Conservation (phyloP, 2,888 invertebrate species). For the Andrena dorsata region DNA sequence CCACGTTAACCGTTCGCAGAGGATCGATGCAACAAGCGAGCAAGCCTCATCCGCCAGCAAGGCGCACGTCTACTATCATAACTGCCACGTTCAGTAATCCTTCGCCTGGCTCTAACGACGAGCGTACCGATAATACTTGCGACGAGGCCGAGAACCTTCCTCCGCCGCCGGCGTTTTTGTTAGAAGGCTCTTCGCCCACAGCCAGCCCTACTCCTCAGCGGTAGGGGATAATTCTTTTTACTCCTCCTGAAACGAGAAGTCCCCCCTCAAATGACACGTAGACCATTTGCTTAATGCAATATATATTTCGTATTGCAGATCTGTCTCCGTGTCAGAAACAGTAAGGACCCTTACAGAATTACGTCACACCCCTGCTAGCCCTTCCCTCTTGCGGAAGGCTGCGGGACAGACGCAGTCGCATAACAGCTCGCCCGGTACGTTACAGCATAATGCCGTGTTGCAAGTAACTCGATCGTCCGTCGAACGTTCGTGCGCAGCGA, state of each 20-base stretch:
- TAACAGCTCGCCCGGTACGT: conserved; percentile 50
- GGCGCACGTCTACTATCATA: conserved; percentile 91
- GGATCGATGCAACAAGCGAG: conserved; percentile 88
- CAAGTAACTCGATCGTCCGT: conserved; percentile 76
- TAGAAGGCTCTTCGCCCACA: conserved; percentile 86
- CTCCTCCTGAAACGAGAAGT: not conserved
- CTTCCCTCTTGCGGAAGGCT: conserved; percentile 88
- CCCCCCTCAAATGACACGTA: not conserved
- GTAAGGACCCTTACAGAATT: conserved; percentile 94
- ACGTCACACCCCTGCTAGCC: conserved; percentile 95
- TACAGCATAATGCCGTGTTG: conserved; percentile 71
- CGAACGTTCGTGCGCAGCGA: conserved; percentile 74
- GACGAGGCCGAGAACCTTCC: conserved; percentile 88
- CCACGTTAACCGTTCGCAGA: conserved; percentile 86
- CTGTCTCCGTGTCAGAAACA: conserved; percentile 91
- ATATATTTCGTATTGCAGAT: conserved; percentile 70
- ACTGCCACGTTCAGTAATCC: conserved; percentile 55
- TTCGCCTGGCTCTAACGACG: conserved; percentile 66
- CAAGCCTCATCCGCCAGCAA: conserved; percentile 92
- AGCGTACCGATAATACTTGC: conserved; percentile 67
- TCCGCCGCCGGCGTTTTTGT: conserved; percentile 92
- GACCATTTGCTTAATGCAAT: not conserved
- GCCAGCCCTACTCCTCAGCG: conserved; percentile 81
- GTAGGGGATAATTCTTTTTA: conserved; percentile 65
- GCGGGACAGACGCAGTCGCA: conserved; percentile 73